Base-by-base conservation (phyloP, 1,140 invertebrate species). In the Caenorhabditis brenneri region DNA sequence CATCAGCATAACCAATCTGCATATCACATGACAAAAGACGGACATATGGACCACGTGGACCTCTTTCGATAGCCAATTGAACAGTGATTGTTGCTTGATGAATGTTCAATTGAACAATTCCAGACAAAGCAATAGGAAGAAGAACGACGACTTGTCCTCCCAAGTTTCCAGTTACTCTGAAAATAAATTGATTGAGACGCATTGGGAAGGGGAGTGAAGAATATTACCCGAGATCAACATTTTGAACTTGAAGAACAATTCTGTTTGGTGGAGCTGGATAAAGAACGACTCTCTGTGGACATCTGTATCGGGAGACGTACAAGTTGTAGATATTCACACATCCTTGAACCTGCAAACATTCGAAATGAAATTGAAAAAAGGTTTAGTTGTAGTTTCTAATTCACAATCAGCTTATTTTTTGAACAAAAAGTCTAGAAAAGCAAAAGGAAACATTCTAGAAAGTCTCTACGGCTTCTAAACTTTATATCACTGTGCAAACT, bases 321-420 rank as follows among this genome's bases (percentile, higher is more conserved):
- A 90, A 60, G 80, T 90, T 90, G 88, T 91, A 91, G 42, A 90
- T 87, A 60, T 89, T 84, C 51, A 90, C 86, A 69, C 90, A 90
- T 15, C 90, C 89, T 19, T 83, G 84, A 7, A 90, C 83, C 88
- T 89, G n/a, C n/a, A n/a, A n/a, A n/a, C n/a, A n/a, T n/a, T n/a
- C n/a, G n/a, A n/a, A n/a, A n/a, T n/a, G n/a, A n/a, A n/a, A n/a
- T n/a, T n/a, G 48, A 58, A 88, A 81, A 27, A 22, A 6, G n/a
- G 27, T 55, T n/a, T 16, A 55, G 19, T 55, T 55, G 27, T n/a
- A n/a, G n/a, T n/a, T 19, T 27, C 31, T 48, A 12, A 39, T 29
- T 65, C 3, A 65, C 3, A n/a, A n/a, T n/a, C n/a, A n/a, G n/a
- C n/a, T n/a, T n/a, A n/a, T n/a, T n/a, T n/a, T n/a, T n/a, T n/a